phyloP scores from a whole-genome alignment of 2,113 vertebrate species.

The Marcusenius ussheri region DNA sequence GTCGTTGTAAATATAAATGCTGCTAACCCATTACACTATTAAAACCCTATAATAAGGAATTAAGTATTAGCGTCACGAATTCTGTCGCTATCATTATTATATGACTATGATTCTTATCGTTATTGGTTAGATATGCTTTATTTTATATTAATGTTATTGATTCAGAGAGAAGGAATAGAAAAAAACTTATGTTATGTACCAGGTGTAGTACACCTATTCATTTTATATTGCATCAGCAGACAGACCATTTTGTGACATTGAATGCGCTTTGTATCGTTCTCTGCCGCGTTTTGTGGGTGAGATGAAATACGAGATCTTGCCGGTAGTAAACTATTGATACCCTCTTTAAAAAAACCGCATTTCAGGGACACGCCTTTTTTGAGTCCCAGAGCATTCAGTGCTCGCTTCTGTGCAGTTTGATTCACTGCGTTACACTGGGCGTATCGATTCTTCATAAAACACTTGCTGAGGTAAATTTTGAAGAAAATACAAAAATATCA shows the following conservation, averaged over 20 bases:
- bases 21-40: background rate
- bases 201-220: background rate
- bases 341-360: slow-evolving; percentile 34
- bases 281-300: background rate
- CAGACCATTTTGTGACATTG: background rate
- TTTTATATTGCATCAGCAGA: background rate
- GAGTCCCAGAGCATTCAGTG: slow-evolving; percentile 31
- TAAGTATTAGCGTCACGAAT: background rate
- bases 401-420: background rate
- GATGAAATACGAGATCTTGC: slow-evolving; percentile 35
- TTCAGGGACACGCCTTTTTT: slow-evolving; percentile 54
- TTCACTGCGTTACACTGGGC: background rate
- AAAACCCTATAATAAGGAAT: background rate
- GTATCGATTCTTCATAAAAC: background rate
- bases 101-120: background rate
- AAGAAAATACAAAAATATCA: background rate
- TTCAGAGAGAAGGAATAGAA: background rate
- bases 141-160: background rate
- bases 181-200: background rate
- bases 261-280: background rate
- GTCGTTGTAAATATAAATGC: slow-evolving; percentile 4
- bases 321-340: slow-evolving; percentile 20
- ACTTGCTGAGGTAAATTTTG: background rate
- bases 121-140: background rate
- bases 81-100: background rate